Base-by-base conservation (phyloP, 2,888 invertebrate species). In the Protula sp. region DNA sequence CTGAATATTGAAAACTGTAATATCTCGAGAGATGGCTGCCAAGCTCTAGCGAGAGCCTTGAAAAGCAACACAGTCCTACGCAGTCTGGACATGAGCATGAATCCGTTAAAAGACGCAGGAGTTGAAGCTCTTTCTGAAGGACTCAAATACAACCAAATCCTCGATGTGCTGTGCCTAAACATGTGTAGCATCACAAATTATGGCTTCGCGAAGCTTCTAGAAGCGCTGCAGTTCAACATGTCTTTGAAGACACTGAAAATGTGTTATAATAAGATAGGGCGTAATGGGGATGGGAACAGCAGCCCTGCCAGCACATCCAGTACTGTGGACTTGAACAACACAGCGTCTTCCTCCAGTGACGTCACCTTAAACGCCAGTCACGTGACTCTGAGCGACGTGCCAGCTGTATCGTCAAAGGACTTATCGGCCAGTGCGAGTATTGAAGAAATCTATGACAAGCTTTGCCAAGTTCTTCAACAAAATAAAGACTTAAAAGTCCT, bases 161-260 rank as follows among this genome's bases (percentile, higher is more conserved):
- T 74, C 28, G 71, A 73, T 59, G 74, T 69, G 9, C 61, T 78
- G 9, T 74, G 75, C 19, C 65, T 78, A n/a, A 78, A 78, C 62
- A 78, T 78, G 78, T 78, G 78, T 60, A 74, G 72, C 3, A 67
- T 78, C 29, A 75, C 75, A 50, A 78, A 78, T 63, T 72, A 72
- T 55, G 78, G 78, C 9, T 76, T 78, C 59, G 66, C 73, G 1
- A 70, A 70, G 47, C 60, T 78, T 26, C 62, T 78, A 47, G 77
- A 78, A 30, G 71, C 76, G 47, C 61, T 78, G 28, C 72, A 73
- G 58, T 69, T 69, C 55, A 77, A 77, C 61, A 65, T 72, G 2
- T 71, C 75, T 3, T 58, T 78, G 56, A 68, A 68, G 14, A 64
- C 74, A 29, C 64, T 78, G 52, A 78, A 78, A 62, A 67, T 78